phyloP scores from a whole-genome alignment of 2,113 vertebrate genomes.

The Mobula hypostoma region DNA sequence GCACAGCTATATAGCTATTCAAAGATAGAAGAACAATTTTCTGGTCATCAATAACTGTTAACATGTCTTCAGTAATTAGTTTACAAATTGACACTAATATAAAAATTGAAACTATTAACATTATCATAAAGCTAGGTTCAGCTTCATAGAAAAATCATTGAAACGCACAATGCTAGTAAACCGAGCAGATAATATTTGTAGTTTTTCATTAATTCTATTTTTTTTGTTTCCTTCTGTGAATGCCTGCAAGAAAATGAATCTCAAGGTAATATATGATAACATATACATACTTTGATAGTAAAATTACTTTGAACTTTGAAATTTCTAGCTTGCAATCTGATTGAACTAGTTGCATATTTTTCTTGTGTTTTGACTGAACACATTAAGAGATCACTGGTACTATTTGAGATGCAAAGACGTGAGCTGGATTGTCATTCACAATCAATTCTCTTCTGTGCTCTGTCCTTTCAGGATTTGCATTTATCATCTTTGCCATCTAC shows the following conservation, averaged over 20 bases:
- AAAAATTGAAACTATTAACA: not conserved
- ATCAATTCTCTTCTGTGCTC: constrained; percentile 7
- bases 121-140: not conserved
- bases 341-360: not conserved
- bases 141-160: not conserved
- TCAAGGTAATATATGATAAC: too few relatives aligned
- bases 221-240: too few relatives aligned
- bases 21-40: too few relatives aligned
- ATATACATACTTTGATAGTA: too few relatives aligned
- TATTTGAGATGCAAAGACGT: not conserved
- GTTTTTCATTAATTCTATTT: too few relatives aligned
- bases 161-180: not conserved
- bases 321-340: not conserved
- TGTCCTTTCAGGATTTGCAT: constrained; percentile 42
- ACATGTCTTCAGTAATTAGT: not conserved
- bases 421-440: not conserved
- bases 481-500: constrained; percentile 43
- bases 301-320: too few relatives aligned
- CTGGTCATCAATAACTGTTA: too few relatives aligned
- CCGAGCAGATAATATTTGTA: not conserved
- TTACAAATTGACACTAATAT: too few relatives aligned
- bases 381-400: not conserved
- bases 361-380: not conserved
- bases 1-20: too few relatives aligned
- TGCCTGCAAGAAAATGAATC: too few relatives aligned